Evolutionary conservation across 2,113 vertebrate genomes (phyloP), one percentile per base, ranked within the genome.

Genomic region (Phyllostomus hastatus): DNA sequence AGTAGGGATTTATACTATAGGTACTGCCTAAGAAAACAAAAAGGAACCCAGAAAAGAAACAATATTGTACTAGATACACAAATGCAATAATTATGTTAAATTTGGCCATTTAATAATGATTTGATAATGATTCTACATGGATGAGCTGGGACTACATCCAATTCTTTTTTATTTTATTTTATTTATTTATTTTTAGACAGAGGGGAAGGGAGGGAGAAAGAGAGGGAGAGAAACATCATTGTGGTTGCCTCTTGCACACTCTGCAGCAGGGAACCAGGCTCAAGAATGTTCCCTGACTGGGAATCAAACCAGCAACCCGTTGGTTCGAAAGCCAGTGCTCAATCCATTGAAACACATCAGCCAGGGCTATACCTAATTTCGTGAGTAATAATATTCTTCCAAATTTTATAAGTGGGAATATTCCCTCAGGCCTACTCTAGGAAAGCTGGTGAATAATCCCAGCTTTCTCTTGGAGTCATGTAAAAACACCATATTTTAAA

Each of bases 401-500:
- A 73, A 43, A n/a, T 59, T 73, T 87, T 87, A 38, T 33, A 73
- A 87, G 28, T 70, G n/a, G n/a, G 15, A n/a, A 86, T 26, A 70
- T 86, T 86, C 52, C 69, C 64, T 54, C 70, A 86, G 66, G 38
- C 28, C 69, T n/a, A 24, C 28, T 73, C 41, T 33, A 59, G 35
- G 19, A 88, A 88, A 73, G 28, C 35, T 90, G 59, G 57, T 16
- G 8, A 66, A 91, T 70, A 64, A 31, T 9, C 5, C 31, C 2
- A 85, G 33, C 5, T 61, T 79, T 88, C 16, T 88, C 16, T 79
- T 87, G 24, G 57, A 33, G 17, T 50, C 7, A 33, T 61, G 7
- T 9, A 82, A 95, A 95, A 92, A 57, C 22, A 67, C 38, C 76
- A 75, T 72, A 76, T 69, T 75, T 84, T 31, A 80, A 83, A 92